Conservation (phyloP, 2,113 vertebrate species). For the Motacilla tschutschensis region DNA sequence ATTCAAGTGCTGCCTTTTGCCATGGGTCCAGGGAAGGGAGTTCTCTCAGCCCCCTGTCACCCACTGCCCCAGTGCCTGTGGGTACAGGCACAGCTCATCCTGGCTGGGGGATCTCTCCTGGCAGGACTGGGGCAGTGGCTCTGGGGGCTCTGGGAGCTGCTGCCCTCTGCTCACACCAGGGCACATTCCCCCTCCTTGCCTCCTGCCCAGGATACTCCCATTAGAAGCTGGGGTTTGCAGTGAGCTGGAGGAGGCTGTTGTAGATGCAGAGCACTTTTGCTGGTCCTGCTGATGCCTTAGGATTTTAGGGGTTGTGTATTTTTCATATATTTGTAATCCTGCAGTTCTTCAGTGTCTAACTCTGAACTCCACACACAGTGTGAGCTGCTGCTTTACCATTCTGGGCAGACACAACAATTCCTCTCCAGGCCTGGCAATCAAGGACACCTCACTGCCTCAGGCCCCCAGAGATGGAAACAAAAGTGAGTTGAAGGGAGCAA, state of each 20-base stretch:
- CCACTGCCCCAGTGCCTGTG: background rate
- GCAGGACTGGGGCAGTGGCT: background rate
- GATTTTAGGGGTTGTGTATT: background rate
- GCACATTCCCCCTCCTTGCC: background rate
- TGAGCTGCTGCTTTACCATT: background rate
- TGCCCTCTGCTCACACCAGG: background rate
- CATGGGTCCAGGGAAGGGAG: background rate
- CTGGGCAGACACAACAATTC: background rate
- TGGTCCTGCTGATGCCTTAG: background rate
- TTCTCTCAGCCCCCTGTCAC: background rate
- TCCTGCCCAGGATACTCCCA: background rate
- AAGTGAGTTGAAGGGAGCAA: background rate
- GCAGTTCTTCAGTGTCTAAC: background rate
- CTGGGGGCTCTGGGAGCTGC: background rate
- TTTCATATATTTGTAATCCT: background rate
- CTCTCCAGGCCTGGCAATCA: background rate
- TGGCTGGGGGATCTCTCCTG: background rate
- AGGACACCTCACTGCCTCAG: background rate
- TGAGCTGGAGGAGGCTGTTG: background rate
- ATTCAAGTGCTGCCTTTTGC: background rate
- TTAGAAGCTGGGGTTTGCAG: background rate
- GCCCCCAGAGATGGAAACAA: accelerated
- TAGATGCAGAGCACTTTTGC: background rate
- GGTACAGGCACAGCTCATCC: background rate
- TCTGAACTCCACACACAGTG: background rate